Percentiles rank a stretch among this genome's conserved stretches.
phyloP scores from a whole-genome alignment of 2,888 invertebrate genomes.

The Ashinkailepas kermadecensis region DNA sequence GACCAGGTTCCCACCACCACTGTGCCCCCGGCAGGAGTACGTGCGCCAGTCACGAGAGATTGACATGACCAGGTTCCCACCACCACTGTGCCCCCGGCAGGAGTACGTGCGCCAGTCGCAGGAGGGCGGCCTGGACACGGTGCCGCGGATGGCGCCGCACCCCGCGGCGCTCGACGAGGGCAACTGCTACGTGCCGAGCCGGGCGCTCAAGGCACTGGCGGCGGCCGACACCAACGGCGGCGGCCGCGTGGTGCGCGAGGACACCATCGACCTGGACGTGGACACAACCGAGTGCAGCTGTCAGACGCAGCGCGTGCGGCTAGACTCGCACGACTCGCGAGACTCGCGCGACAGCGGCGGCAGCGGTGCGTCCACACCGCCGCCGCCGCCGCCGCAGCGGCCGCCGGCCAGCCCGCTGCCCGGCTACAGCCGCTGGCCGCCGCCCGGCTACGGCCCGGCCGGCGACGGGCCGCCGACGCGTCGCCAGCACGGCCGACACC shows the following conservation, averaged over 20 bases:
- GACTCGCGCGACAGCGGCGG: constrained; percentile 6
- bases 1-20: constrained; percentile 37
- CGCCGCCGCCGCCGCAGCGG: constrained; percentile 7
- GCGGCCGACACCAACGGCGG: not conserved
- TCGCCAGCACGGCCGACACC: too few species aligned
- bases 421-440: not conserved
- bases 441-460: not conserved
- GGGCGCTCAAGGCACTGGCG: not conserved
- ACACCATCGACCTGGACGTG: not conserved
- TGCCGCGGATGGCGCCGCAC: constrained; percentile 35
- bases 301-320: not conserved
- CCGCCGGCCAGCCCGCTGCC: not conserved
- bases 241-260: not conserved
- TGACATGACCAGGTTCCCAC: constrained; percentile 37
- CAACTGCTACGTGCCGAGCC: constrained; percentile 16
- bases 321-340: not conserved
- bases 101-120: constrained; percentile 36
- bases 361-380: constrained; percentile 9
- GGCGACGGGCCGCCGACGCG: too few species aligned
- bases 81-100: constrained; percentile 28
- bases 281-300: not conserved
- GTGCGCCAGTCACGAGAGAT: constrained; percentile 35
- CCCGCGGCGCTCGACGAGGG: constrained; percentile 22
- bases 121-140: constrained; percentile 31
- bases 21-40: constrained; percentile 32